Evolutionary conservation across 2,113 vertebrate genomes (phyloP).

Genomic region (Malurus alboscapulatus): DNA sequence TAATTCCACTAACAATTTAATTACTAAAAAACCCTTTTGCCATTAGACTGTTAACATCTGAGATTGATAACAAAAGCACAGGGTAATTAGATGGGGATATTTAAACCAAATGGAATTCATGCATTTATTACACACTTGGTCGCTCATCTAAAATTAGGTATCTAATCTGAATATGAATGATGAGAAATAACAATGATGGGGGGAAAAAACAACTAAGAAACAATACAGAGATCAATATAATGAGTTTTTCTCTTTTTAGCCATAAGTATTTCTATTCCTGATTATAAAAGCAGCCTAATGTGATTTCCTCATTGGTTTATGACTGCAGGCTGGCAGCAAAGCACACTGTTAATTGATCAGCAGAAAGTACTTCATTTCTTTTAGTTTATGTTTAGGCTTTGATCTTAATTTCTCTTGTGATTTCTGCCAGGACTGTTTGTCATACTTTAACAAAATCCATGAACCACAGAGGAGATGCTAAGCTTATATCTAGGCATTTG

Average conservation of each 20-base stretch:
- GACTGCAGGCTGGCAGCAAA: slow-evolving; percentile 25
- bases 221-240: slow-evolving; percentile 26
- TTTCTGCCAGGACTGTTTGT: slow-evolving; percentile 43
- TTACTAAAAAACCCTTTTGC: slow-evolving; percentile 41
- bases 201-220: slow-evolving; percentile 39
- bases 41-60: slow-evolving; percentile 31
- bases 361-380: slow-evolving; percentile 14
- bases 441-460: slow-evolving; percentile 32
- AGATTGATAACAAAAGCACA: slow-evolving; percentile 63
- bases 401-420: slow-evolving; percentile 54
- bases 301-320: slow-evolving; percentile 33
- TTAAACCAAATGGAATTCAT: slow-evolving; percentile 65
- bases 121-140: slow-evolving; percentile 50
- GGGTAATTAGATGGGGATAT: slow-evolving; percentile 58
- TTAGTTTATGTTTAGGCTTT: slow-evolving; percentile 35
- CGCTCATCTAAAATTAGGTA: slow-evolving; percentile 67
- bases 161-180: slow-evolving; percentile 67
- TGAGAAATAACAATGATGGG: slow-evolving; percentile 16
- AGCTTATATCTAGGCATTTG: slow-evolving; percentile 48
- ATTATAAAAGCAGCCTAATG: slow-evolving; percentile 45
- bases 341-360: slow-evolving; percentile 28
- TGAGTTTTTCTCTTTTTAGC: slow-evolving; percentile 13
- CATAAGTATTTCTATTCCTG: not conserved
- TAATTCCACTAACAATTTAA: slow-evolving; percentile 51
- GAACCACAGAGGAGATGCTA: slow-evolving; percentile 26